phyloP scores from a whole-genome alignment of 2,113 vertebrate genomes.

The Coturnix japonica region DNA sequence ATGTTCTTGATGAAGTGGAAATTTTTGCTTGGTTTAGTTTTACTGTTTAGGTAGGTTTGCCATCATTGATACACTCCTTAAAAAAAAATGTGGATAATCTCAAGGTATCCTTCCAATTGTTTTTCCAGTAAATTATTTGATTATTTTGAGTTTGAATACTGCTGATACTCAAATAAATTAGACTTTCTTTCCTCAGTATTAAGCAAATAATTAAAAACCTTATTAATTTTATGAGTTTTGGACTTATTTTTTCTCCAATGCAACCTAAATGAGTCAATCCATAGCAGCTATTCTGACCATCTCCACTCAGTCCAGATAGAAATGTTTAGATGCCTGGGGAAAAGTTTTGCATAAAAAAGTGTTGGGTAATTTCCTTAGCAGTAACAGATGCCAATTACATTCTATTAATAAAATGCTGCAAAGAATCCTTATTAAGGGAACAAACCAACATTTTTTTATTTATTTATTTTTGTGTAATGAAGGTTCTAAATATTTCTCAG shows the following conservation, averaged over 20 bases:
- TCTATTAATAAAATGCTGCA: background rate
- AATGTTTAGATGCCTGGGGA: background rate
- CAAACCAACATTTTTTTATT: background rate
- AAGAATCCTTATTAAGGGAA: background rate
- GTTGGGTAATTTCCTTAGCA: background rate
- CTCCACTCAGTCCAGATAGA: background rate
- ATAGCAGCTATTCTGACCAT: background rate
- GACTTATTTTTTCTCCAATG: background rate
- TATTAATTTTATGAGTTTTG: background rate
- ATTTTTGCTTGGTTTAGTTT: slow-evolving; percentile 41
- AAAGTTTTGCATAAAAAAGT: background rate
- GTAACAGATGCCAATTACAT: background rate
- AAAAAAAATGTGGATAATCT: background rate
- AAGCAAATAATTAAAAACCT: background rate
- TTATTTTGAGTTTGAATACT: background rate
- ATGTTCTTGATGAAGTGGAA: slow-evolving; percentile 20
- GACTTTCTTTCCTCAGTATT: background rate
- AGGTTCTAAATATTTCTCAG: background rate
- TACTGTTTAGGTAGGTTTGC: background rate
- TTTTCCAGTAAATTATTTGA: background rate
- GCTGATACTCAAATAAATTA: background rate
- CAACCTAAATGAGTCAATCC: background rate
- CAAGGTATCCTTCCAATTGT: background rate
- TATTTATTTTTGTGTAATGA: background rate
- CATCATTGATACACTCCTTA: background rate